These are phyloP conservation scores for Phrynosoma blainvillii DNA, from an alignment of 2,113 vertebrate genomes.

Conservation along the genomic window DNA sequence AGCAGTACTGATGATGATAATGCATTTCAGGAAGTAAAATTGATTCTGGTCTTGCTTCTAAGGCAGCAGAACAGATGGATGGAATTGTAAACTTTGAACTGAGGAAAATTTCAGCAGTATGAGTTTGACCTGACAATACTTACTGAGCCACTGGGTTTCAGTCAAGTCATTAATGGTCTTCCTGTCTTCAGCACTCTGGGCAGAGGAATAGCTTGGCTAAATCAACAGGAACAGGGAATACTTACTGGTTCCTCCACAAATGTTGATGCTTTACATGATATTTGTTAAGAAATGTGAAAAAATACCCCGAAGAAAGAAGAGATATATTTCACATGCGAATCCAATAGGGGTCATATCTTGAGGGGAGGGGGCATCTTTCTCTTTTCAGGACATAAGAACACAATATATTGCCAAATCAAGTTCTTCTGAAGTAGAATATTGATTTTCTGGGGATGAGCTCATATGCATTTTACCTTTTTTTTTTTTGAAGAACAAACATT, in stretches of 20 bases:
- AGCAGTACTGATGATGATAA: too few relatives aligned
- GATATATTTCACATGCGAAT: background rate
- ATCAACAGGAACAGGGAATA: background rate
- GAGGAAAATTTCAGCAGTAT: background rate
- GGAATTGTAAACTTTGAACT: background rate
- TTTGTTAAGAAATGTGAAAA: background rate
- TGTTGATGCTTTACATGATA: background rate
- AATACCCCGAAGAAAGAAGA: too few relatives aligned
- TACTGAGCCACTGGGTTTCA: background rate
- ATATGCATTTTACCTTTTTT: too few relatives aligned
- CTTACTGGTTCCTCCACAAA: background rate
- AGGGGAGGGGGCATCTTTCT: background rate
- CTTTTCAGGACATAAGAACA: background rate
- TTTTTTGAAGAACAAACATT: too few relatives aligned
- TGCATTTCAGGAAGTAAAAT: background rate
- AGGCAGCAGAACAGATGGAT: background rate
- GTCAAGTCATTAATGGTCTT: background rate
- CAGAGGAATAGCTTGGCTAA: background rate
- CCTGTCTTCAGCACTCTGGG: background rate
- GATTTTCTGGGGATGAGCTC: background rate
- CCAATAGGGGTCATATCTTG: background rate
- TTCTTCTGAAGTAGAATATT: background rate
- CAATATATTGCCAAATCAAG: background rate
- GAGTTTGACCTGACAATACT: background rate
- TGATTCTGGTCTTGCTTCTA: background rate